Percentiles rank a stretch among this genome's conserved stretches.
phyloP scores from a whole-genome alignment of 2,113 vertebrate genomes.

The Amphiprion ocellaris region DNA sequence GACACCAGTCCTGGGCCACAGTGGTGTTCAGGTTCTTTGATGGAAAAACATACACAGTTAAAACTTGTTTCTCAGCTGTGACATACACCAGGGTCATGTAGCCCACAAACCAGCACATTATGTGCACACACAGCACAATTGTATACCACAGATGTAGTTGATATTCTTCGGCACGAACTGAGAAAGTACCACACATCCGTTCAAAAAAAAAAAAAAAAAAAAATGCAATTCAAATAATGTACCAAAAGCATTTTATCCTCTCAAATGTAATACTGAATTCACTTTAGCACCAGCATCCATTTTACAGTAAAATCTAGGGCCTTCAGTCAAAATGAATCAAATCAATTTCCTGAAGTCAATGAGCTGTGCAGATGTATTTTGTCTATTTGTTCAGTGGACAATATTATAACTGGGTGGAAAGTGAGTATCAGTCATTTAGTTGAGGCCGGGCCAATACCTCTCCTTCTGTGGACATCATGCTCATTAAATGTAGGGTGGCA shows the following conservation, averaged over 20 bases:
- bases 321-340: conserved; percentile 73
- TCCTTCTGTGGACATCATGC: conserved; percentile 60
- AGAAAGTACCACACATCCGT: background rate
- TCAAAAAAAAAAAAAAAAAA: background rate
- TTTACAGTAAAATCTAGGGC: conserved; percentile 57
- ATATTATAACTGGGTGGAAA: conserved; percentile 54
- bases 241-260: conserved; percentile 27
- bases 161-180: background rate
- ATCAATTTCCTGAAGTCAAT: conserved; percentile 73
- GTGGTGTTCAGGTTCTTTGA: conserved; percentile 95
- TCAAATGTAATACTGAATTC: conserved; percentile 50
- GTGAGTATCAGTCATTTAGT: conserved; percentile 62
- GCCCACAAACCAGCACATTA: background rate
- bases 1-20: conserved; percentile 96
- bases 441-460: conserved; percentile 24
- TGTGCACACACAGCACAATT: conserved; percentile 3
- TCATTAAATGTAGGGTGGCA: conserved; percentile 54
- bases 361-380: conserved; percentile 62
- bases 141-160: background rate
- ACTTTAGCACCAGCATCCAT: conserved; percentile 41
- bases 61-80: conserved; percentile 28
- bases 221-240: conserved; percentile 9
- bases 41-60: conserved; percentile 43
- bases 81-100: background rate
- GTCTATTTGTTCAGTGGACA: conserved; percentile 61